Conservation (phyloP, 2,888 invertebrate genomes). For the Dolomedes plantarius region DNA sequence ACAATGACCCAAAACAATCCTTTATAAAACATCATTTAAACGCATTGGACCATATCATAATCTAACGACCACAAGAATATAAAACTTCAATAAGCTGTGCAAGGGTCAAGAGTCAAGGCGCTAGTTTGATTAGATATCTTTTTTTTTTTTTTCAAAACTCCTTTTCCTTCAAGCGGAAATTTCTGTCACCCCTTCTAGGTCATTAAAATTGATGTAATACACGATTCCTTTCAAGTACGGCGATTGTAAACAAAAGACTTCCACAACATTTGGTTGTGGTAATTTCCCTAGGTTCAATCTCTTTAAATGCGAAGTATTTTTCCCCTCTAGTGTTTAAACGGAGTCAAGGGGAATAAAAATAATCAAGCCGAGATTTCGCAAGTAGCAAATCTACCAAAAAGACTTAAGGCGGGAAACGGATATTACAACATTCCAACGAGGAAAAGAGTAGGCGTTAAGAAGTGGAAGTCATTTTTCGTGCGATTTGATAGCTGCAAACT, state of each 20-base stretch:
- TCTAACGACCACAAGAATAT: too few relatives aligned
- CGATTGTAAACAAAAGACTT: not conserved
- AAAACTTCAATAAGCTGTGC: too few relatives aligned
- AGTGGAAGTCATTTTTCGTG: not conserved
- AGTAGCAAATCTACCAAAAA: not conserved
- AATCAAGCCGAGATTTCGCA: not conserved
- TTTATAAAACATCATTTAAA: too few relatives aligned
- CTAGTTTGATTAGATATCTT: not conserved
- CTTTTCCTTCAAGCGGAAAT: not conserved
- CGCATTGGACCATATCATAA: too few relatives aligned
- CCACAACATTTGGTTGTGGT: not conserved
- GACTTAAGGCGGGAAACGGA: not conserved
- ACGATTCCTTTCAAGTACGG: not conserved
- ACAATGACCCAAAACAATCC: too few relatives aligned
- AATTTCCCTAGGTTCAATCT: too few relatives aligned
- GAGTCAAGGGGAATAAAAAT: not conserved
- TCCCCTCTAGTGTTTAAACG: not conserved
- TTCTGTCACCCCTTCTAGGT: not conserved
- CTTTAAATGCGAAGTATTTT: not conserved
- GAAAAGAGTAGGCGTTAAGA: not conserved
- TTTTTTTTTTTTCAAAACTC: not conserved
- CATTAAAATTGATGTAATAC: not conserved
- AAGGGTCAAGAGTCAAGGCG: not conserved
- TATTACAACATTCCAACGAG: not conserved
- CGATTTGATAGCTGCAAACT: not conserved